Evolutionary conservation across 92 coral and sea anemone genomes (phyloP).

Genomic region (Palythoa heliodiscus): DNA sequence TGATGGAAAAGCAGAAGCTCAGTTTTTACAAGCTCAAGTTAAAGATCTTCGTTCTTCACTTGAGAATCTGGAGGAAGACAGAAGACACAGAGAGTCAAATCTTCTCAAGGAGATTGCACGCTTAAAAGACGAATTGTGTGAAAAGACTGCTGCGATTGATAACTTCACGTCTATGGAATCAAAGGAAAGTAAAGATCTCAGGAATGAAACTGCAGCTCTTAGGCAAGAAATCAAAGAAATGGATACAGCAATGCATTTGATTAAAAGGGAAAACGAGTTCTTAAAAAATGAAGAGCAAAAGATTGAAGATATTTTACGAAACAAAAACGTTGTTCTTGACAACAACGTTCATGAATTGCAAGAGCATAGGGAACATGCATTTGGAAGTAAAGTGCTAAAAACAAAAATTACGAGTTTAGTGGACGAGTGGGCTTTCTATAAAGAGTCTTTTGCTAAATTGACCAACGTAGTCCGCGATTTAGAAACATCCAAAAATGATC

Average conservation of each 20-base stretch:
- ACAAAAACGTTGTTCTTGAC: background rate
- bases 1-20: conserved; percentile 17
- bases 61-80: conserved; percentile 18
- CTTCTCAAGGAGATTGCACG: conserved; percentile 17
- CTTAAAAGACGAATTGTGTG: conserved; percentile 8
- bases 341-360: background rate
- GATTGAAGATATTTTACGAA: background rate
- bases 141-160: background rate
- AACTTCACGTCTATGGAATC: conserved; percentile 2
- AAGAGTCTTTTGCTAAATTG: conserved; percentile 1
- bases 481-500: background rate
- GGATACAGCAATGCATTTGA: background rate
- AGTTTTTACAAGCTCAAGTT: conserved; percentile 29
- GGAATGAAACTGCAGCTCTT: background rate
- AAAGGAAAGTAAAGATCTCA: conserved; percentile 15
- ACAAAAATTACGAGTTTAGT: conserved; percentile 1
- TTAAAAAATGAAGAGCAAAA: background rate
- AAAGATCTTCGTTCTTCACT: conserved; percentile 22
- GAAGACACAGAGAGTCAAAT: conserved; percentile 6
- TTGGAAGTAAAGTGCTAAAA: background rate
- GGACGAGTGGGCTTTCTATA: conserved; percentile 1
- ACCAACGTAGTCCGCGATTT: conserved; percentile 13
- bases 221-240: conserved; percentile 1
- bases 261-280: background rate
- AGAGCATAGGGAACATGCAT: background rate